Base-by-base conservation (phyloP, 2,113 vertebrate genomes). In the Peromyscus californicus region DNA sequence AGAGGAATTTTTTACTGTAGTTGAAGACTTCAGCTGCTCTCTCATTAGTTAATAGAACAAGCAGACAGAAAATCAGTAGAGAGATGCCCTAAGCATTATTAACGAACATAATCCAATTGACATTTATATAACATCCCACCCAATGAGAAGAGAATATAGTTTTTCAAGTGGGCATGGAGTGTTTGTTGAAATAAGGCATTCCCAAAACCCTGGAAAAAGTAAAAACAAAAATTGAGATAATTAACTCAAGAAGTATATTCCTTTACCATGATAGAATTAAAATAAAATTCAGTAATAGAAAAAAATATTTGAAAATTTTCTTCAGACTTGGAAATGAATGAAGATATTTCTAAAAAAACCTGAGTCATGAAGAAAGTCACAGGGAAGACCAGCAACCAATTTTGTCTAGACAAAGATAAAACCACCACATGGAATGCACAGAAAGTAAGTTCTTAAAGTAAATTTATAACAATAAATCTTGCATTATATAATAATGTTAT, bases 11-110 rank as follows among this genome's bases (percentile, higher is more conserved):
- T 87, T 80, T 94, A 90, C 89, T 93, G 31, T 45, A 67, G 39
- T 93, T 31, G 92, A 94, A 84, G 42, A 87, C 42, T 36, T 85
- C 61, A 92, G 72, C 61, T 39, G 24, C 5, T 94, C 7, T 80
- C 19, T 92, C 83, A 70, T 91, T 92, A 95, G 87, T 95, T 86
- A 93, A 89, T 70, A 92, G 87, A 91, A 88, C 51, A 96, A 84
- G 33, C 79, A 86, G 57, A 87, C 24, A 91, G 67, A 93, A 91
- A 95, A 85, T 93, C 51, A 65, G 65, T 80, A 70, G 48, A 80
- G 36, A 89, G 17, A 89, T 82, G 42, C 51, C 21, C 11, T 70
- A 48, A 79, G 39, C 39, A 42, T 89, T 85, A 91, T 85, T 93
- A 97, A 63, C 3, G 8, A 97, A 57, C 31, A 91, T 19, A 75